Evolutionary conservation across 2,797 vertebrate genomes (phyloP).

Genomic region (Danio albolineatus): DNA sequence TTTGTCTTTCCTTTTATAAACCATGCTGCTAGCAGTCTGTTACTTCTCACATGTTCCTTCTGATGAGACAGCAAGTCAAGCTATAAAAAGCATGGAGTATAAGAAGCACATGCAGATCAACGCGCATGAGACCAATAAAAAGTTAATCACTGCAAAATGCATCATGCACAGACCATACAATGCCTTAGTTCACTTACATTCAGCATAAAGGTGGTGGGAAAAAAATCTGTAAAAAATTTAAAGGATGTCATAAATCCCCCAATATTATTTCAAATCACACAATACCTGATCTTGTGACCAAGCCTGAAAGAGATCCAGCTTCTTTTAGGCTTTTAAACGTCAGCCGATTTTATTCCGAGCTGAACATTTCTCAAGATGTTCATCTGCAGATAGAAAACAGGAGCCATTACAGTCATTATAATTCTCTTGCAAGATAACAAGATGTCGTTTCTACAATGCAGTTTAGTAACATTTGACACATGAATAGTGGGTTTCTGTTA

Average conservation of each 20-base stretch:
- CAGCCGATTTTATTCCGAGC: conserved; percentile 4
- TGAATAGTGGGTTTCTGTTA: conserved; percentile 69
- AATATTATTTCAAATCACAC: conserved; percentile 24
- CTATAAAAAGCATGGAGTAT: neutral
- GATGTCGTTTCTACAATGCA: conserved; percentile 62
- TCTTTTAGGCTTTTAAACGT: conserved; percentile 57
- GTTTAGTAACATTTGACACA: conserved; percentile 71
- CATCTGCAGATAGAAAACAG: conserved; percentile 29
- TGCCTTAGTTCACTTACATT: neutral
- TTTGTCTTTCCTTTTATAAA: conserved; percentile 28
- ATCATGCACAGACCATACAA: neutral
- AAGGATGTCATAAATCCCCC: conserved; percentile 13
- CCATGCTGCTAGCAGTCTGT: conserved; percentile 16
- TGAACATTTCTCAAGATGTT: conserved; percentile 23
- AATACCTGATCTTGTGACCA: conserved; percentile 8
- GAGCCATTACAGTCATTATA: conserved; percentile 26
- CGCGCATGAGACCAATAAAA: conserved; percentile 1
- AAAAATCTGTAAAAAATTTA: conserved; percentile 8
- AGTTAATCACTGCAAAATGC: neutral
- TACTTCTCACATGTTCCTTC: conserved; percentile 29
- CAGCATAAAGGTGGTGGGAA: neutral
- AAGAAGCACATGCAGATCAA: neutral
- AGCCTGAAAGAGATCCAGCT: conserved; percentile 48
- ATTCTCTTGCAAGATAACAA: conserved; percentile 33
- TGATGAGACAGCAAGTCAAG: neutral